Conservation (phyloP, 92 coral and sea anemone species). For the Chrysogorgia sp. region DNA sequence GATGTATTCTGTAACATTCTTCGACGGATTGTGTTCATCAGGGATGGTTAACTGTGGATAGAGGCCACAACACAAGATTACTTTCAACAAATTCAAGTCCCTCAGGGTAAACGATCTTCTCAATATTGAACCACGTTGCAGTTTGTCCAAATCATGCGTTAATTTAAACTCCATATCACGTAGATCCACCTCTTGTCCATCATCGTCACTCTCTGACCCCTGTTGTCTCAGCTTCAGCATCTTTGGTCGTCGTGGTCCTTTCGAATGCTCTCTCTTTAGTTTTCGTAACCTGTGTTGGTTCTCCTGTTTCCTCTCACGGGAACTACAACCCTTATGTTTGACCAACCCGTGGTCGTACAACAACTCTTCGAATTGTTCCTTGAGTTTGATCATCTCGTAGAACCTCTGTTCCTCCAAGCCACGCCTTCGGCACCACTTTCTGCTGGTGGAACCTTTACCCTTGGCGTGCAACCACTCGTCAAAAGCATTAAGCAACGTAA, state of each 20-base stretch:
- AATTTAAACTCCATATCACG: slow-evolving; percentile 93
- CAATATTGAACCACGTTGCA: slow-evolving; percentile 60
- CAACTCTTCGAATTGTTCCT: slow-evolving; percentile 88
- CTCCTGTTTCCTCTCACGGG: slow-evolving; percentile 72
- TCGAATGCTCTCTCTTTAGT: slow-evolving; percentile 79
- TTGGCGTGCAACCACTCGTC: slow-evolving; percentile 97
- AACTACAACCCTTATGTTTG: slow-evolving; percentile 73
- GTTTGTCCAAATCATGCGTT: slow-evolving; percentile 85
- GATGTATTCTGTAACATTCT: slow-evolving; percentile 89
- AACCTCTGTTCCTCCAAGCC: slow-evolving; percentile 96
- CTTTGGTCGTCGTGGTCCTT: slow-evolving; percentile 78
- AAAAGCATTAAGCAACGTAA: slow-evolving; percentile 88
- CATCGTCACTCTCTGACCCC: slow-evolving; percentile 67
- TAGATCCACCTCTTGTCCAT: slow-evolving; percentile 78
- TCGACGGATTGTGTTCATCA: slow-evolving; percentile 82
- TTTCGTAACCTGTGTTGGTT: slow-evolving; percentile 79
- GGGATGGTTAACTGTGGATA: slow-evolving; percentile 92
- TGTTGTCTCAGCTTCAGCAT: slow-evolving; percentile 86
- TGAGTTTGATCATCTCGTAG: slow-evolving; percentile 90
- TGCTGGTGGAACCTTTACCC: slow-evolving; percentile 75
- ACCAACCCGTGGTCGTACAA: slow-evolving; percentile 76
- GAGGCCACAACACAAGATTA: slow-evolving; percentile 89
- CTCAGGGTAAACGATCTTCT: slow-evolving; percentile 85
- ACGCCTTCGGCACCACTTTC: slow-evolving; percentile 91
- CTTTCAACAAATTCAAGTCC: slow-evolving; percentile 84